Conservation (phyloP, 2,888 invertebrate species). For the Cataglyphis altisquamis region DNA sequence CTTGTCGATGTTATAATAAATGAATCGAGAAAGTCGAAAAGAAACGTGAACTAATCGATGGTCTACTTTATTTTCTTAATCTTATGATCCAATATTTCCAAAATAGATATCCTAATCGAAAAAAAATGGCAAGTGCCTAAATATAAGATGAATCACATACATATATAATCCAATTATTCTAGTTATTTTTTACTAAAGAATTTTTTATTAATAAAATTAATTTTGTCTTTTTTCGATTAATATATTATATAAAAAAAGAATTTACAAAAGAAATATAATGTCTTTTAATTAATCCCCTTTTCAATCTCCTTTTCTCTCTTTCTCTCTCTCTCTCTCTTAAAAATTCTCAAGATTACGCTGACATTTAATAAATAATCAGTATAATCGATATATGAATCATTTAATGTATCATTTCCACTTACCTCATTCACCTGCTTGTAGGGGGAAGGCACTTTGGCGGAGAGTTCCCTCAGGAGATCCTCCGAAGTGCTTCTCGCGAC, state of each 20-base stretch:
- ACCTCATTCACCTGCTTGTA: conserved; percentile 62
- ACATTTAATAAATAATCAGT: background rate
- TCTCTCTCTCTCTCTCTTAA: background rate
- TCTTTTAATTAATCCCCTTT: background rate
- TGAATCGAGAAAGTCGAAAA: conserved; percentile 2
- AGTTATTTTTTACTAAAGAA: background rate
- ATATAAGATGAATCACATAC: background rate
- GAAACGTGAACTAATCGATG: conserved; percentile 19
- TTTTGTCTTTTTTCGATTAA: background rate
- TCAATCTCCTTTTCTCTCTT: background rate
- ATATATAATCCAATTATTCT: background rate
- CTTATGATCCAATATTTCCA: conserved; percentile 13
- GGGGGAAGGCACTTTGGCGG: conserved; percentile 77
- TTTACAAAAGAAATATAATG: background rate
- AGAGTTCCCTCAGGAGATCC: conserved; percentile 75
- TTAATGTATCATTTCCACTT: conserved; percentile 33
- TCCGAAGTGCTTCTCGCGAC: conserved; percentile 62
- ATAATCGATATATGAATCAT: background rate
- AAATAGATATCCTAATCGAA: background rate
- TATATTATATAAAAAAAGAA: background rate
- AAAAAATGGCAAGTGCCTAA: background rate
- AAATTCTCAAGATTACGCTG: background rate
- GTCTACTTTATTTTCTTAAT: background rate
- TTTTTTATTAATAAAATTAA: background rate
- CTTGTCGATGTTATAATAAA: background rate